Conservation (phyloP, 2,113 vertebrate genomes). For the Isurus oxyrinchus region DNA sequence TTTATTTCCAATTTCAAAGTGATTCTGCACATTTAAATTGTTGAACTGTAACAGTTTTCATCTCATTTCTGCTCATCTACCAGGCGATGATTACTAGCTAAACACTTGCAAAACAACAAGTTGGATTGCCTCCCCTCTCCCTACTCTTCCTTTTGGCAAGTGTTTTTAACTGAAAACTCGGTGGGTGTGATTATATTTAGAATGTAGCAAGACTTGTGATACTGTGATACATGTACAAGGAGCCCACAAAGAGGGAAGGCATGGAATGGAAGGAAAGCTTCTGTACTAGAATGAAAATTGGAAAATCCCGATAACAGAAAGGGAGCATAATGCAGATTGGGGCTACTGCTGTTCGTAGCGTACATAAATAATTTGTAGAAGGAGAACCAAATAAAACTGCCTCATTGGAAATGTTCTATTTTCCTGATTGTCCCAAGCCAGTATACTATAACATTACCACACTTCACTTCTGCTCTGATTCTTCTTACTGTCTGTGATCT, state of each 20-base stretch:
- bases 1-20: background rate
- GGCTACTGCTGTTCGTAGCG: background rate
- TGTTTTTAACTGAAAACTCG: background rate
- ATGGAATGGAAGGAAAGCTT: background rate
- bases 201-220: background rate
- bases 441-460: background rate
- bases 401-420: background rate
- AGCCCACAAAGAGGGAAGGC: background rate
- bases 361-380: background rate
- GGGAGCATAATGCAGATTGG: background rate
- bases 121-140: background rate
- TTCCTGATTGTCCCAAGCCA: background rate
- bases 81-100: background rate
- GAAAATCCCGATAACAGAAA: background rate
- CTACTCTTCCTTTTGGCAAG: background rate
- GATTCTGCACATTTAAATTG: background rate
- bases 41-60: background rate
- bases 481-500: background rate
- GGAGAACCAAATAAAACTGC: background rate
- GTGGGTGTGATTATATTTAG: background rate
- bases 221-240: background rate
- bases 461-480: background rate
- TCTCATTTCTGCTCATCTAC: background rate
- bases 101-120: background rate
- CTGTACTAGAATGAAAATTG: background rate